Evolutionary conservation across 2,888 invertebrate genomes (phyloP).

Genomic region (Anthoptus insignis): DNA sequence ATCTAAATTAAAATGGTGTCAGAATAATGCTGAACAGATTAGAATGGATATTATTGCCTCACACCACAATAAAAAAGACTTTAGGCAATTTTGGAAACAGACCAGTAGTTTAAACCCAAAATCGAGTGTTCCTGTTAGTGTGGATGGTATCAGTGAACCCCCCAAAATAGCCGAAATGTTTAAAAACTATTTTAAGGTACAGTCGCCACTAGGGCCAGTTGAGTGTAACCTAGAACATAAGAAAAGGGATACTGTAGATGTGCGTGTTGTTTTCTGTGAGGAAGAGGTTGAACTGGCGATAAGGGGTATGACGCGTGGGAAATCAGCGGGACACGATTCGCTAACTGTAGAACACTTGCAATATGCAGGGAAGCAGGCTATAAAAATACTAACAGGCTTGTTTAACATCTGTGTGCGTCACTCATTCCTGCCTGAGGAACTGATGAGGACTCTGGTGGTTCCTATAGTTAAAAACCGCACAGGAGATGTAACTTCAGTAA

Average conservation of each 20-base stretch:
- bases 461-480: slow-evolving; percentile 13
- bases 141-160: neutral
- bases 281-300: neutral
- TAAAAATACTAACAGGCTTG: neutral
- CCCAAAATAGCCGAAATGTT: neutral
- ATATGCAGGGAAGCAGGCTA: neutral
- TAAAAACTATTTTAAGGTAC: slow-evolving; percentile 2
- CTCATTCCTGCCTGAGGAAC: neutral
- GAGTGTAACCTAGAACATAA: slow-evolving; percentile 4
- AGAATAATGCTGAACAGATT: slow-evolving; percentile 37
- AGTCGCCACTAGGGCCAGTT: slow-evolving; percentile 8
- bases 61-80: slow-evolving; percentile 25
- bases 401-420: neutral
- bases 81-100: slow-evolving; percentile 40
- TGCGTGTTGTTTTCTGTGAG: neutral
- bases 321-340: slow-evolving; percentile 4
- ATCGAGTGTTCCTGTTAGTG: neutral
- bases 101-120: neutral
- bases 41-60: slow-evolving; percentile 38
- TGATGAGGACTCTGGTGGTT: neutral
- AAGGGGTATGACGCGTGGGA: slow-evolving; percentile 2
- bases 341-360: neutral
- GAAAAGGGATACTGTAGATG: neutral
- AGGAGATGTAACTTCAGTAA: slow-evolving; percentile 12
- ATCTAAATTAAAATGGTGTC: slow-evolving; percentile 40